Evolutionary conservation across 2,888 invertebrate genomes (phyloP), one percentile per base, ranked within the genome.

Genomic region (Conops quadrifasciatus): DNA sequence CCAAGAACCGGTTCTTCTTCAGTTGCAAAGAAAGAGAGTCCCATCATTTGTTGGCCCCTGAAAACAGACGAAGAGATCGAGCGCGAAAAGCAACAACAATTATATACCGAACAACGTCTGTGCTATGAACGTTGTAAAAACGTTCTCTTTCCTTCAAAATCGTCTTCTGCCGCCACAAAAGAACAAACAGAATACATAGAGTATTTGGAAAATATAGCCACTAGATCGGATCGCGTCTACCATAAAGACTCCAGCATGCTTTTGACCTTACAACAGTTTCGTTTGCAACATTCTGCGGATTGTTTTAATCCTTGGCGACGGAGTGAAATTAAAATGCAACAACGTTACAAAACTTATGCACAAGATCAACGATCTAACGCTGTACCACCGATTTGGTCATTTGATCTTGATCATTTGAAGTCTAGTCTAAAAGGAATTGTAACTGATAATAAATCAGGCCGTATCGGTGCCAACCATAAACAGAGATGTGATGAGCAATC

Each of bases 261-360:
- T 11, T 24, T 2, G 21, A 30, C 26, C 7, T 36, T 68, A 24
- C 68, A 68, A 30, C n/a, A 36, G 7, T 68, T 68, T 62, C 68
- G 68, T 36, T 51, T 68, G 24, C 30, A 51, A 13, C 60, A 68
- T 28, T 19, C 62, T 2, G 36, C 51, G n/a, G 60, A 68, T 24
- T 68, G 68, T n/a, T 68, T 68, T 16, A 68, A 68, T 62, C 19
- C 49, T 21, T n/a, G 30, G 49, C 60, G 68, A 24, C 60, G 47
- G 21, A 30, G 49, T 51, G 68, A 68, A 36, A 24, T 68, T 4
- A 49, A 62, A 36, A 60, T 60, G 62, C 47, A 68, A 30, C 58
- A 28, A 28, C 7, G 28, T 58, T 58, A 3, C 1, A 28, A 24
- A 26, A 26, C 13, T 7, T 9, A 28, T 56, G 28, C 2, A 49